phyloP scores from a whole-genome alignment of 2,113 vertebrate species.

The Sphyrna mokarran region DNA sequence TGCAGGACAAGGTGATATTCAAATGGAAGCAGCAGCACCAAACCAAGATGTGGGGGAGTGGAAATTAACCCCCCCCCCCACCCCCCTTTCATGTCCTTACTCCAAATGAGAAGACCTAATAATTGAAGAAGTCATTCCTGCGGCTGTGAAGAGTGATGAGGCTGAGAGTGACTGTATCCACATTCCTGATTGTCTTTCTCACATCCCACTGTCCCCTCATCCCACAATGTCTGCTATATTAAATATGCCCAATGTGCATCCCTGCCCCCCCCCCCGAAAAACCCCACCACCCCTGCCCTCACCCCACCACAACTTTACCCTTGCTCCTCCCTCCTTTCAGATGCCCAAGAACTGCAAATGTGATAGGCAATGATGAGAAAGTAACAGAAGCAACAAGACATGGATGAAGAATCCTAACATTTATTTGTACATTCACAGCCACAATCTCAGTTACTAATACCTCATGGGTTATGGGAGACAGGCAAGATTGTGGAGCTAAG shows the following conservation, averaged over 20 bases:
- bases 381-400: neutral
- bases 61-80: no score
- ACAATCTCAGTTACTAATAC: neutral
- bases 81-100: neutral
- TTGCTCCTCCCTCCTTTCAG: neutral
- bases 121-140: neutral
- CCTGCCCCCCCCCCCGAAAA: no score
- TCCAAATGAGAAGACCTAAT: neutral
- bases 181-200: neutral
- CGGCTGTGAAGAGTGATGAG: no score
- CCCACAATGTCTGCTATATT: neutral
- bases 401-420: neutral
- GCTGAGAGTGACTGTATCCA: neutral
- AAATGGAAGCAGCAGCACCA: neutral
- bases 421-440: neutral
- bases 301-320: neutral
- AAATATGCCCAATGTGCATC: neutral
- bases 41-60: no score
- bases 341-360: neutral
- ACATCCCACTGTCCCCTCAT: neutral
- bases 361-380: neutral
- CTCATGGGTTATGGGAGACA: no score
- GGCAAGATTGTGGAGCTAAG: no score
- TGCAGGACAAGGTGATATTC: neutral
- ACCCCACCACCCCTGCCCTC: no score